Evolutionary conservation across 2,113 vertebrate genomes (phyloP), one percentile per base, ranked within the genome.

Genomic region (Oryzias curvinotus): DNA sequence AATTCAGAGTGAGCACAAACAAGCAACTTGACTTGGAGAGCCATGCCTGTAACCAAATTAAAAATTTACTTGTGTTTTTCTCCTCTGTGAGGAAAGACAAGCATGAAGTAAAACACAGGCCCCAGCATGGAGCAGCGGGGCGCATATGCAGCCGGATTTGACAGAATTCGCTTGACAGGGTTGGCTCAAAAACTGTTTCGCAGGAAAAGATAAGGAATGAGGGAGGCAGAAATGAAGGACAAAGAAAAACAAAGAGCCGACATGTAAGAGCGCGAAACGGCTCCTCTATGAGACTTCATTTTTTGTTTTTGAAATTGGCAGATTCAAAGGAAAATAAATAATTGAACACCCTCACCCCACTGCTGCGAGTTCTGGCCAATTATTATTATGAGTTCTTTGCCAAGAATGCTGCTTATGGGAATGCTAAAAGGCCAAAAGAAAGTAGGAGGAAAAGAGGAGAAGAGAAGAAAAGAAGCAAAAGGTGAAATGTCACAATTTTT

Each of bases 301-400:
- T 71, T 65, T 65, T 28, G 30, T 52, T 67, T 52, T 91, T 85
- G 45, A 51, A 85, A 83, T 79, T 77, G 82, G 77, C 81, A 93
- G 89, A 91, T 93, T 93, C 91, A 93, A 93, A 93, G 90, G 76
- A 84, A 91, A 89, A 91, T 92, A 87, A 93, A 94, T 94, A 90
- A 94, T 91, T 92, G 89, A 93, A 90, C 86, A 82, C 51, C 55
- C 83, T 90, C 78, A 65, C 71, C 73, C 72, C 77, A 64, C 90
- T 89, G 83, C 79, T 85, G 83, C 61, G 23, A 78, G 76, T 62
- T 49, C 79, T 65, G 78, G 72, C 83, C 82, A 83, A 78, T 88
- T 87, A 89, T 73, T 75, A 72, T 71, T 76, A 61, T 25, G 54
- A 74, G 67, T 50, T 63, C 47, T 70, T 57, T 49, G 71, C 59